Evolutionary conservation across 2,888 invertebrate species (phyloP), one percentile per base, ranked within the genome.

Genomic region (Ichneumoninae sp.): DNA sequence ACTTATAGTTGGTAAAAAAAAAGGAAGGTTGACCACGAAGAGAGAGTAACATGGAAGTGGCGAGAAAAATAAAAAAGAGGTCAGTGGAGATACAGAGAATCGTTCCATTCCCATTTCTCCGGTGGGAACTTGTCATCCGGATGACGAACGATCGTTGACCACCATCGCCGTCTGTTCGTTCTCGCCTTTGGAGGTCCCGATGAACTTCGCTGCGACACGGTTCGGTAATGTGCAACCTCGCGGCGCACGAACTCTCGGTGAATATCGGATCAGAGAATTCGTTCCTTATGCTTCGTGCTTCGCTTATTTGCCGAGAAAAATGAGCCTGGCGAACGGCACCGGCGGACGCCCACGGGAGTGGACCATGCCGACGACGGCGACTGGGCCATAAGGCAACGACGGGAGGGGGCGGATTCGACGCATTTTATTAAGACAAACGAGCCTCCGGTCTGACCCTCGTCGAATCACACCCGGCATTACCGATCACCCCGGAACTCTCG

Each of bases 371-470:
- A 82, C 76, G 76, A 83, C 76, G 77, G 77, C 78, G 81, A 83
- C 74, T 74, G 77, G 7, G 81, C 83, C 81, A 71, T 81, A 75
- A 85, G 77, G 77, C 74, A 68, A 70, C 68, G 77, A 77, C 50
- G 50, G 40, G 75, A 36, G 65, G 74, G 71, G 77, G 65, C 68
- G 66, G 50, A 78, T 40, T 57, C 63, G 73, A 73, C 52, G 77
- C 50, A 81, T 65, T 85, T 85, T 85, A 85, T 85, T 81, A 81
- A 83, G 85, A 85, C 78, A 78, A 85, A 85, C 83, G 83, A 85
- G 83, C 78, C 26, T 33, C 47, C 30, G 54, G 19, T 30, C 13
- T 63, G 68, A 57, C 76, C 44, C 63, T 71, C 54, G 60, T 60
- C 36, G 33, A 47, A 63, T 16, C 65, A 75, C 50, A 19, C 26